Conservation (phyloP, 2,113 vertebrate species). For the Spizaetus ornatus region DNA sequence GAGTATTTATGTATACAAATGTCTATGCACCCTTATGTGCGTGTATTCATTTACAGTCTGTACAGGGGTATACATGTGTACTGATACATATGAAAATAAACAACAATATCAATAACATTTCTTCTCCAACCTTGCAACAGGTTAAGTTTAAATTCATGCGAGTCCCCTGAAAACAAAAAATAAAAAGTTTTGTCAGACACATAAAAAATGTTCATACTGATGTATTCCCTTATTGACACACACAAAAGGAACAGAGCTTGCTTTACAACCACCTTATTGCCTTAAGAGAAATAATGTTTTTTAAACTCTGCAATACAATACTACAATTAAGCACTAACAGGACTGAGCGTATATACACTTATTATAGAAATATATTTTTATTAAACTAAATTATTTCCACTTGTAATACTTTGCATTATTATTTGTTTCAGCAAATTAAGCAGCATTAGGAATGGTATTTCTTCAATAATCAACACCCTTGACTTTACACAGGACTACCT, state of each 20-base stretch:
- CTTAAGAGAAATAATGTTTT: not conserved
- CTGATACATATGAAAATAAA: not conserved
- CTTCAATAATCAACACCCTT: not conserved
- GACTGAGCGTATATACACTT: fast-evolving
- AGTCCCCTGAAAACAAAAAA: not conserved
- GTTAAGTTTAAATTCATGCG: not conserved
- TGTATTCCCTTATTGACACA: not conserved
- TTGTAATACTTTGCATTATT: fast-evolving
- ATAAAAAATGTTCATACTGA: not conserved
- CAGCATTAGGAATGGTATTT: not conserved
- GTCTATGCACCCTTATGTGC: not conserved
- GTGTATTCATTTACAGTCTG: not conserved
- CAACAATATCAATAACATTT: not conserved
- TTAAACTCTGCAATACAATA: not conserved
- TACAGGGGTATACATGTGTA: not conserved
- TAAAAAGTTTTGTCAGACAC: not conserved
- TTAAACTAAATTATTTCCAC: not conserved
- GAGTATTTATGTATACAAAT: not conserved
- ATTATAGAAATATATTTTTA: not conserved
- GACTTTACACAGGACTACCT: not conserved
- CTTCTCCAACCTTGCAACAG: not conserved
- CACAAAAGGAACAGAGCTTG: not conserved
- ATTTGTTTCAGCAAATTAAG: not conserved
- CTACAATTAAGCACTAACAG: not conserved
- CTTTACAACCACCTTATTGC: not conserved